Base-by-base conservation (phyloP, 92 coral and sea anemone genomes). In the Paragorgia papillata region DNA sequence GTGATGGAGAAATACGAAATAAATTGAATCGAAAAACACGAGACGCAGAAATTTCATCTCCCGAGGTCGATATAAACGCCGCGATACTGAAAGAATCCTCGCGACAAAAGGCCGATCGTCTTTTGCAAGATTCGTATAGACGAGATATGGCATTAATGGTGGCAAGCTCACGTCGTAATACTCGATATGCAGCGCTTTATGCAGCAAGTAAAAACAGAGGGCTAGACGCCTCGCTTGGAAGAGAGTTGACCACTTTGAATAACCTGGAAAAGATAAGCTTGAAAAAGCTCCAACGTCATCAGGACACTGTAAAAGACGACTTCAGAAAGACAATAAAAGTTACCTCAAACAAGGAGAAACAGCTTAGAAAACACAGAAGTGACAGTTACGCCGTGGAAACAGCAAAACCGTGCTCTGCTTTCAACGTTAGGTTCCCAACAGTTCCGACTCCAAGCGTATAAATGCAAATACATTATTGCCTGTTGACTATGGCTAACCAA, bases 191-290 rank as follows among this genome's bases (percentile, higher is more conserved):
- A 21, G 78, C 78, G 5, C 15, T 53, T 35, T 71, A 71, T 33
- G 78, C 78, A 18, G 64, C 64, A 9, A 71, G 78, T 40, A 71
- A 71, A 9, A 71, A 71, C 64, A 54, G 78, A 14, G 78, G 63
- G 7, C 51, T 71, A 17, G 78, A 53, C 24, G 49, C 64, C n/a
- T 71, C 78, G 0, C 57, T 71, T 24, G 78, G 49, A 54, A 53
- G 64, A 32, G 27, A 53, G 13, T 30, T 71, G 17, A 71, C 63
- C 0, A 12, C 3, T 12, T 54, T 53, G 49, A 34, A 71, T 14
- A 17, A 28, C 13, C 18, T 31, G 40, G n/a, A 53, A 32, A 35
- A 54, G 9, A 29, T 30, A 71, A 71, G 31, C 27, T 12, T 71
- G 34, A 71, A 25, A 37, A 54, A 20, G 32, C 53, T 71, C 54